These are phyloP conservation scores for Psilopsiagon aymara DNA, from an alignment of 2,113 vertebrate species.

Conservation along the genomic window DNA sequence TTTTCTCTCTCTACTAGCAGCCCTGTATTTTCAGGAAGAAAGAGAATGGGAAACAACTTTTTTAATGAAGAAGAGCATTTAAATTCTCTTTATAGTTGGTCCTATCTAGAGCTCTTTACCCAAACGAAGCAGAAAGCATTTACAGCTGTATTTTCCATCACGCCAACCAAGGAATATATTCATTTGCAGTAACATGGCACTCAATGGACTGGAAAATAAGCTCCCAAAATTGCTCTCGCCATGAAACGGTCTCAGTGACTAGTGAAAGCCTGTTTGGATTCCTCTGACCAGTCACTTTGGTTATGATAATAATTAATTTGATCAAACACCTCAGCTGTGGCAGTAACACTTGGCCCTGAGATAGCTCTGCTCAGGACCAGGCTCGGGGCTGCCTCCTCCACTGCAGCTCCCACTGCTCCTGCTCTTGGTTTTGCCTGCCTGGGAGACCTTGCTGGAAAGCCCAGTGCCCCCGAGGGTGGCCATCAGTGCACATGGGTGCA, in stretches of 20 bases:
- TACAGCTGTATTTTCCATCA: slow-evolving; percentile 81
- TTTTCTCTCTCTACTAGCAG: background rate
- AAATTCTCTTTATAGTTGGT: slow-evolving; percentile 79
- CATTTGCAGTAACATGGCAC: slow-evolving; percentile 79
- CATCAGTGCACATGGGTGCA: fast-evolving
- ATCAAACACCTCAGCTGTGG: slow-evolving; percentile 6
- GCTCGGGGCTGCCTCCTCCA: background rate
- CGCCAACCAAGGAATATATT: slow-evolving; percentile 77
- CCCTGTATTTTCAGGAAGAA: slow-evolving; percentile 54
- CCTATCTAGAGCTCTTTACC: slow-evolving; percentile 78
- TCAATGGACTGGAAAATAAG: slow-evolving; percentile 84
- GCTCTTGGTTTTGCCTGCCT: background rate
- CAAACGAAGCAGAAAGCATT: slow-evolving; percentile 85
- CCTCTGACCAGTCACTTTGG: slow-evolving; percentile 68
- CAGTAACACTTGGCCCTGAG: background rate
- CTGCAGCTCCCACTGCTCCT: background rate
- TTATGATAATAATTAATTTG: slow-evolving; percentile 72
- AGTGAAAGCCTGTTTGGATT: slow-evolving; percentile 71
- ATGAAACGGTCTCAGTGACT: slow-evolving; percentile 72
- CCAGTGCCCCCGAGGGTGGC: background rate
- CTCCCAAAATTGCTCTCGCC: slow-evolving; percentile 77
- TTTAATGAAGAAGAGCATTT: slow-evolving; percentile 77
- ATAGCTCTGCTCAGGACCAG: fast-evolving
- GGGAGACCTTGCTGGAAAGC: background rate
- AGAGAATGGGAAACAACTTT: slow-evolving; percentile 73